A percentile compares a stretch with the other conserved stretches of the same genome.
These are phyloP conservation scores for Anthrax anthrax DNA, from an alignment of 2,888 invertebrate genomes.

Conservation along the genomic window DNA sequence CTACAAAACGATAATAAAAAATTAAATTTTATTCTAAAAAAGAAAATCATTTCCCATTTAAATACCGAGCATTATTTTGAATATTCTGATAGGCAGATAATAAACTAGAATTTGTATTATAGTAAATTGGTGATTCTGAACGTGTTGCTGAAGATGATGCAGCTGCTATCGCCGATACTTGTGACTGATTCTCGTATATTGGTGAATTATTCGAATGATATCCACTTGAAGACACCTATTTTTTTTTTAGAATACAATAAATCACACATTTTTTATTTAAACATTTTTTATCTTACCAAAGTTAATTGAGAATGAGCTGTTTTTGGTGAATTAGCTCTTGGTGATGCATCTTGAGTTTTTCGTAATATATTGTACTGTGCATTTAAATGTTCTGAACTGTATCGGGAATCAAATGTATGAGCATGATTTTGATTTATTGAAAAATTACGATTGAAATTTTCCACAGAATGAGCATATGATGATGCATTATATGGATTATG, in stretches of 20 bases:
- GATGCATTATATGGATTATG: slow-evolving; percentile 22
- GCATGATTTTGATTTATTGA: slow-evolving; percentile 29
- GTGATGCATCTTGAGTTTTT: slow-evolving; percentile 14
- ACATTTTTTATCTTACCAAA: not conserved
- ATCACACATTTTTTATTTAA: not conserved
- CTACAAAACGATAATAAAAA: no score
- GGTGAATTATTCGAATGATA: slow-evolving; percentile 36
- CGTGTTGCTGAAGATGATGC: slow-evolving; percentile 12
- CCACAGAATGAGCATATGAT: slow-evolving; percentile 13
- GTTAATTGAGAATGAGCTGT: not conserved
- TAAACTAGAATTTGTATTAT: slow-evolving; percentile 35
- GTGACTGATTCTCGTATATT: slow-evolving; percentile 40
- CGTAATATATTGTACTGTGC: slow-evolving; percentile 20
- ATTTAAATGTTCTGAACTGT: slow-evolving; percentile 5
- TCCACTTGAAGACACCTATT: slow-evolving; percentile 4
- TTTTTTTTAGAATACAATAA: not conserved
- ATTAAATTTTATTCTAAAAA: no score
- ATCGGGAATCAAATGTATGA: slow-evolving; percentile 24
- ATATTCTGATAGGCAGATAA: slow-evolving; percentile 17
- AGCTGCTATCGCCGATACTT: slow-evolving; percentile 21
- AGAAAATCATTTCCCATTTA: not conserved
- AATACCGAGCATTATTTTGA: slow-evolving; percentile 14
- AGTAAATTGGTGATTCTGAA: slow-evolving; percentile 41
- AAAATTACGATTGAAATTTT: slow-evolving; percentile 32
- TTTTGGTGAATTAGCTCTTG: not conserved